phyloP scores from a whole-genome alignment of 1,140 invertebrate genomes.

The Lepidurus packardi region DNA sequence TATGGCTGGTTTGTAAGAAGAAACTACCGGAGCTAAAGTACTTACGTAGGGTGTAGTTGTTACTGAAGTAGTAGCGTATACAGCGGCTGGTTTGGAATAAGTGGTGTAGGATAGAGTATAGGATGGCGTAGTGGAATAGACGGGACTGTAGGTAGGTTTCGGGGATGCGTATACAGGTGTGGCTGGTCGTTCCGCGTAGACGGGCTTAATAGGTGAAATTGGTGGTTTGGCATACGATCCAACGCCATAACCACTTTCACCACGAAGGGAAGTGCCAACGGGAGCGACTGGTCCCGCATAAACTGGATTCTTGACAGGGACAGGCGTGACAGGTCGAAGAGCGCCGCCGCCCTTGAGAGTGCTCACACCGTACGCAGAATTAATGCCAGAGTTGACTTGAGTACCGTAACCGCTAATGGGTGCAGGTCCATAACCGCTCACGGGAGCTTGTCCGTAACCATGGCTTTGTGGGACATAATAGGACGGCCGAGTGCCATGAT shows the following conservation, averaged over 20 bases:
- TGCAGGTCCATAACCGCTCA: constrained; percentile 7
- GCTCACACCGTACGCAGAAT: constrained; percentile 8
- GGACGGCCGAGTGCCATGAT: not conserved
- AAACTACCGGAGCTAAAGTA: not conserved
- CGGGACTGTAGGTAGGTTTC: not conserved
- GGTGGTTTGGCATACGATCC: not conserved
- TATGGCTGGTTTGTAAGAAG: not conserved
- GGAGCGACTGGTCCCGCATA: not conserved
- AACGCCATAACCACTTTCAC: constrained; percentile 12
- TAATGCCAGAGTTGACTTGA: constrained; percentile 2
- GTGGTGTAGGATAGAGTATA: not conserved
- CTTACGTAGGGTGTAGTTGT: not conserved
- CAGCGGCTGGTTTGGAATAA: not conserved
- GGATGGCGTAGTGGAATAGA: not conserved
- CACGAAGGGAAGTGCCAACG: not conserved
- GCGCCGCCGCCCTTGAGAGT: not conserved
- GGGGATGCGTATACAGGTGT: not conserved
- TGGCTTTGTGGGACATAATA: not conserved
- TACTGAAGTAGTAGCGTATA: not conserved
- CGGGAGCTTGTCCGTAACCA: constrained; percentile 6
- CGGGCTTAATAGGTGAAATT: constrained; percentile 21
- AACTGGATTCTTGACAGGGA: constrained; percentile 18
- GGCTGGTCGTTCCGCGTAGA: constrained; percentile 7
- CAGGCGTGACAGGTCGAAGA: constrained; percentile 8
- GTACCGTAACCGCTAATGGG: constrained; percentile 18